Evolutionary conservation across 2,888 invertebrate species (phyloP), one percentile per base, ranked within the genome.

Genomic region (Leucoptera coffeella): DNA sequence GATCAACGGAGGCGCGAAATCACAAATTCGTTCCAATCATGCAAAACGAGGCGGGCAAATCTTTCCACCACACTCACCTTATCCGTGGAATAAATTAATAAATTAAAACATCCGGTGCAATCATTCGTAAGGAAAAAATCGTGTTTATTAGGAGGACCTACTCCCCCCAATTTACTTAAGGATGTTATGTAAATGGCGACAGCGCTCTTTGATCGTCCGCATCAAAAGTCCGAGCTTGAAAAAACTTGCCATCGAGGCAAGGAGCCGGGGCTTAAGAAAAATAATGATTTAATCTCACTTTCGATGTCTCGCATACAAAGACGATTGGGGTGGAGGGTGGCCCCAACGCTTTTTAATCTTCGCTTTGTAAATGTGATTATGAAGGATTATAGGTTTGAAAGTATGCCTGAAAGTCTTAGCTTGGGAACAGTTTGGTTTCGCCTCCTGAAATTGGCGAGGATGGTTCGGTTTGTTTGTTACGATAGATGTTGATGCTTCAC

Each of bases 281-380:
- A 72, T 72, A 72, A 73, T 73, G 72, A 73, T 69, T 69, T 72
- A 72, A 73, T 72, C 72, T 64, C 52, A 54, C 64, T 69, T 60
- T 58, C 64, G 62, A 59, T 49, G 65, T 59, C 61, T 55, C 62
- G 67, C 67, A 69, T 69, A 72, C 69, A 67, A 69, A 72, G 56
- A 58, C 54, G 50, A 34, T 30, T 42, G 45, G 39, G 48, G 43
- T 41, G 45, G 30, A 20, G 23, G 32, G 44, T 29, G 41, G 30
- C 27, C 11, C 31, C 49, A 53, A 54, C 41, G 27, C 24, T 60
- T 72, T 72, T 71, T 72, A 73, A 73, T 72, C 72, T 73, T 73
- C 72, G 72, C 72, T 73, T 73, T 73, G 71, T 73, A 71, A 73
- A 72, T 71, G 71, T 72, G 72, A 72, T 72, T 73, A 72, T 69